These are phyloP conservation scores for Himalopsyche anomala DNA, from an alignment of 2,888 invertebrate genomes.

Conservation along the genomic window DNA sequence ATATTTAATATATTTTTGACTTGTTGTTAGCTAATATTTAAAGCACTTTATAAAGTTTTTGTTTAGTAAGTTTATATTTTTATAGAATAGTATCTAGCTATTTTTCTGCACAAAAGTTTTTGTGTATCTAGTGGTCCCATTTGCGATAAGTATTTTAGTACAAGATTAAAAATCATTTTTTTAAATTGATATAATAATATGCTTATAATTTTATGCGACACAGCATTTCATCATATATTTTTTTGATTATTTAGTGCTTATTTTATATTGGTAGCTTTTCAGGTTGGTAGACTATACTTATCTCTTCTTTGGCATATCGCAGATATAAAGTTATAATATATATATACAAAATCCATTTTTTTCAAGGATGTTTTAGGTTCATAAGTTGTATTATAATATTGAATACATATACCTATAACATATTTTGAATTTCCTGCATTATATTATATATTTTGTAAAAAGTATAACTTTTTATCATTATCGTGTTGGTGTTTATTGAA, in stretches of 20 bases:
- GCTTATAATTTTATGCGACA: background rate
- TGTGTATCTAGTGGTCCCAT: background rate
- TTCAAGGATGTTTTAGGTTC: conserved; percentile 53
- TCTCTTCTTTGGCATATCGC: conserved; percentile 34
- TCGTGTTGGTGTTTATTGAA: background rate
- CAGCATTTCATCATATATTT: background rate
- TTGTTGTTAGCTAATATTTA: background rate
- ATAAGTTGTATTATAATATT: conserved; percentile 49
- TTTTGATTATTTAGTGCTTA: background rate
- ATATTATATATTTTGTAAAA: conserved; percentile 22
- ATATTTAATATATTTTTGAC: background rate
- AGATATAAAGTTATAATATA: background rate
- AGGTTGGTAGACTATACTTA: background rate
- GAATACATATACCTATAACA: conserved; percentile 57
- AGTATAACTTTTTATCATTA: conserved; percentile 12
- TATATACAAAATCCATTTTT: background rate
- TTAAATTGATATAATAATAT: background rate
- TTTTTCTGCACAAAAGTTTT: background rate
- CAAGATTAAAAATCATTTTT: background rate
- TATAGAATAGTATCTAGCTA: background rate
- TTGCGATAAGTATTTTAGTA: conserved; percentile 22
- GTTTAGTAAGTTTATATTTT: background rate
- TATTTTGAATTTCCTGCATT: conserved; percentile 60
- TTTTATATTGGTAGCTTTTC: background rate
- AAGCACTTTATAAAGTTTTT: conserved; percentile 3